Conservation (phyloP, 2,888 invertebrate species). For the Epistrophe eligans region DNA sequence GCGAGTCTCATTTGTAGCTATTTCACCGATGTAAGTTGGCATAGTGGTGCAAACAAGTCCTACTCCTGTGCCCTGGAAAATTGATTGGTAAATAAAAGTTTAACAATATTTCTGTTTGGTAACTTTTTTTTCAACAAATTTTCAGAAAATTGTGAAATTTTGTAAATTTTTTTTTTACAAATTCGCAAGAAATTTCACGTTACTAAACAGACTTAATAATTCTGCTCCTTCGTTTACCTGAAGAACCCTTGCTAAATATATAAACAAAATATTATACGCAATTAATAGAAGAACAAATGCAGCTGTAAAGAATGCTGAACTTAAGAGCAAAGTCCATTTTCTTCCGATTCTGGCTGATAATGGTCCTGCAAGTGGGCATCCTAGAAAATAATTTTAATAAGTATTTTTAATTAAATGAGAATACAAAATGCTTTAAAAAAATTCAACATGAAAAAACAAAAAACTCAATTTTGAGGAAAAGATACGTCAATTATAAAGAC, state of each 20-base stretch:
- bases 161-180: too few species aligned
- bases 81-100: not conserved
- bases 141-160: too few species aligned
- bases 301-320: constrained; percentile 87
- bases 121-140: too few species aligned
- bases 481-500: too few species aligned
- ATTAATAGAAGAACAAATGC: constrained; percentile 89
- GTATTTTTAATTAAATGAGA: too few species aligned
- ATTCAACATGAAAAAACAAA: too few species aligned
- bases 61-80: constrained; percentile 85
- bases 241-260: constrained; percentile 84
- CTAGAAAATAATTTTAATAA: constrained; percentile 82
- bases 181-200: too few species aligned
- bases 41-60: constrained; percentile 89
- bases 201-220: too few species aligned
- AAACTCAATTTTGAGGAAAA: too few species aligned
- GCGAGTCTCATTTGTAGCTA: constrained; percentile 90
- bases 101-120: too few species aligned
- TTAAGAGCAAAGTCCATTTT: constrained; percentile 88
- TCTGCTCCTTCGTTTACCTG: constrained; percentile 77
- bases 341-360: constrained; percentile 85
- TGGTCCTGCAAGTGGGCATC: constrained; percentile 89
- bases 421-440: too few species aligned
- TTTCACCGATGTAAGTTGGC: constrained; percentile 95
- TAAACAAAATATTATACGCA: constrained; percentile 86